Evolutionary conservation across 1,140 invertebrate genomes (phyloP).

Genomic region (Tetragonula clypearis): DNA sequence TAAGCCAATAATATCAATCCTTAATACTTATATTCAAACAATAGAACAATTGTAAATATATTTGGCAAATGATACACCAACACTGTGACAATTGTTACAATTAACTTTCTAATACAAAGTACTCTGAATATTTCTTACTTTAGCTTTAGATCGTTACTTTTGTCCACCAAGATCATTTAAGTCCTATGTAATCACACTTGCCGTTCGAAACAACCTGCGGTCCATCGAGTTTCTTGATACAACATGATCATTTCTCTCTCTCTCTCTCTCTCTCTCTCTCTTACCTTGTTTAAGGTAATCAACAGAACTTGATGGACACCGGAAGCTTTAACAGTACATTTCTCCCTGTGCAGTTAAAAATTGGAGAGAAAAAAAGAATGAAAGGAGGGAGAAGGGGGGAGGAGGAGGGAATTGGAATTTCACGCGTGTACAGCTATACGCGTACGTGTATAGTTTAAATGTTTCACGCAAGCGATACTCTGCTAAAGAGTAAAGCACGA

Average conservation of each 20-base stretch:
- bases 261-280: too few relatives aligned
- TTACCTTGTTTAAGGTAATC: slow-evolving; percentile 6
- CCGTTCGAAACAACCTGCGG: slow-evolving; percentile 23
- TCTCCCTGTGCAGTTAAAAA: slow-evolving; percentile 39
- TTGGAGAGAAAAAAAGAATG: not conserved
- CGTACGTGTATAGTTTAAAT: not conserved
- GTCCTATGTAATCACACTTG: slow-evolving; percentile 29
- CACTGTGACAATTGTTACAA: not conserved
- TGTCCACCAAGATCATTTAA: slow-evolving; percentile 34
- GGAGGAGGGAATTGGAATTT: not conserved
- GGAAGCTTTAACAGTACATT: slow-evolving; percentile 48
- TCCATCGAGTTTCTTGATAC: slow-evolving; percentile 17
- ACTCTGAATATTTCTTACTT: not conserved
- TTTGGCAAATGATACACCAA: not conserved
- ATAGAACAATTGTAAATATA: not conserved
- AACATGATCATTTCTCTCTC: not conserved
- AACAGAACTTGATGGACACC: slow-evolving; percentile 24
- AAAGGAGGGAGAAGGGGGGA: not conserved
- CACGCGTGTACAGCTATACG: not conserved
- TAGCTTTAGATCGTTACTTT: not conserved
- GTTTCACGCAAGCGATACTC: not conserved
- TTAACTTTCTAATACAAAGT: not conserved
- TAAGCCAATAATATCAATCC: not conserved
- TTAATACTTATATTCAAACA: not conserved
- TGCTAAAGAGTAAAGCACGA: not conserved